Evolutionary conservation across 2,113 vertebrate genomes (phyloP), one percentile per base, ranked within the genome.

Genomic region (Brevimyrus niger): DNA sequence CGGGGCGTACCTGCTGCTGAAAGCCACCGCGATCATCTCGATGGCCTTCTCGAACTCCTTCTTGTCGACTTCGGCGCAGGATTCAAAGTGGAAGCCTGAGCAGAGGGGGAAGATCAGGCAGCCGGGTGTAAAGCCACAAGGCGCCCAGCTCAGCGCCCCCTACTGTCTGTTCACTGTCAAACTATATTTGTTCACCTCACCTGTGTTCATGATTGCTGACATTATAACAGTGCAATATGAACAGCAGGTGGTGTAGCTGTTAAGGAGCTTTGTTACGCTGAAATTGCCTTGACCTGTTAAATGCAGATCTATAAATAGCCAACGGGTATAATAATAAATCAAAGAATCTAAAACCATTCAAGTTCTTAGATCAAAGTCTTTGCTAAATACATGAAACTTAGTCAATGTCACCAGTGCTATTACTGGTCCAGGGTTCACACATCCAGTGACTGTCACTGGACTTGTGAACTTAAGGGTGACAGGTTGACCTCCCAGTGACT

Each of bases 31-130:
- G 0, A 99, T 97, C 89, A 97, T 96, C 93, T 99, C 98, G 92
- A 99, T 96, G 0, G 98, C 97, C 93, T 98, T 99, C 94, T 99
- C 98, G 13, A 99, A 99, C 90, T 99, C 98, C 87, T 94, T 93
- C 90, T 98, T 99, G 88, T 98, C 97, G 0, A 89, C 88, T 65
- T 99, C 98, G 38, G 96, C 96, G 92, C 95, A 96, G 58, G 95
- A 90, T 91, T 99, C 98, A 1, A 99, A 99, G 91, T 98, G 97
- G 92, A 98, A 99, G 69, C 96, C 96, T 99, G 90, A 38, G 90
- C 21, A 90, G 85, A 88, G 7, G 80, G 88, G 73, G 48, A 55
- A 15, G 42, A 15, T 4, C n/a, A 31, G 0, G 9, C 23, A 21
- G 3, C 83, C 1, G 46, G 21, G 9, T 1, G 9, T 48, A 11